A percentile compares a stretch with the other conserved stretches of the same genome.
These are phyloP conservation scores for Ciona savignyi DNA, from an alignment of 23 tunicate species.

Conservation along the genomic window DNA sequence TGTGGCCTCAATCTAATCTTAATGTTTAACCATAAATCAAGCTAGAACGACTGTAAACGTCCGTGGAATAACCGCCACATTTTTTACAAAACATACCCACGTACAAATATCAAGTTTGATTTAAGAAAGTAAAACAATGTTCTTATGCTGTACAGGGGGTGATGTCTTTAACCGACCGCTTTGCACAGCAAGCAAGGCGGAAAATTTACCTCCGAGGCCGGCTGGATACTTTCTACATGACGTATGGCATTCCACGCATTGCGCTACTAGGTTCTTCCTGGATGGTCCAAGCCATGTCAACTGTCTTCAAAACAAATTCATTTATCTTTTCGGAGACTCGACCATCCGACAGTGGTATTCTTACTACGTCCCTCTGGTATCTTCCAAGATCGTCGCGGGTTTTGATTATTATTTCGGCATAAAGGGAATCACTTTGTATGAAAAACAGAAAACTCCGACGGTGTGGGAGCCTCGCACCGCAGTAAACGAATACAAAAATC, in stretches of 20 bases:
- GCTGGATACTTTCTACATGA: constrained; percentile 33
- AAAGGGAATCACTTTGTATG: constrained; percentile 4
- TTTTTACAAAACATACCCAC: too few species aligned
- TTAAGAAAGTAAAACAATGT: too few species aligned
- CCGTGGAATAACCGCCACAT: too few species aligned
- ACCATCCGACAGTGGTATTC: constrained; percentile 65
- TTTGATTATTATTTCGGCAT: neutral
- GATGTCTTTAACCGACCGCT: too few species aligned
- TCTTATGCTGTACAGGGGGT: too few species aligned
- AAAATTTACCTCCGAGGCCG: constrained; percentile 6
- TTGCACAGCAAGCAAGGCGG: neutral
- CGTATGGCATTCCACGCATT: constrained; percentile 23
- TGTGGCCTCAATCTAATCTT: too few species aligned
- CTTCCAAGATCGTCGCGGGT: neutral
- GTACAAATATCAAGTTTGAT: too few species aligned
- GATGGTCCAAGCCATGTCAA: neutral
- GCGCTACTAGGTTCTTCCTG: neutral
- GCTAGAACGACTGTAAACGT: too few species aligned
- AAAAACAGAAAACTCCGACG: neutral
- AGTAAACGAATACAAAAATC: constrained; percentile 5
- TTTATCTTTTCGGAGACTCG: constrained; percentile 45
- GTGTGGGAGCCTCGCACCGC: constrained; percentile 50
- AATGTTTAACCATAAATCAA: too few species aligned
- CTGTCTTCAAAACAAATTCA: constrained; percentile 21
- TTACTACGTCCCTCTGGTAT: constrained; percentile 9